phyloP scores from a whole-genome alignment of 2,113 vertebrate genomes.

The Ornithorhynchus anatinus region DNA sequence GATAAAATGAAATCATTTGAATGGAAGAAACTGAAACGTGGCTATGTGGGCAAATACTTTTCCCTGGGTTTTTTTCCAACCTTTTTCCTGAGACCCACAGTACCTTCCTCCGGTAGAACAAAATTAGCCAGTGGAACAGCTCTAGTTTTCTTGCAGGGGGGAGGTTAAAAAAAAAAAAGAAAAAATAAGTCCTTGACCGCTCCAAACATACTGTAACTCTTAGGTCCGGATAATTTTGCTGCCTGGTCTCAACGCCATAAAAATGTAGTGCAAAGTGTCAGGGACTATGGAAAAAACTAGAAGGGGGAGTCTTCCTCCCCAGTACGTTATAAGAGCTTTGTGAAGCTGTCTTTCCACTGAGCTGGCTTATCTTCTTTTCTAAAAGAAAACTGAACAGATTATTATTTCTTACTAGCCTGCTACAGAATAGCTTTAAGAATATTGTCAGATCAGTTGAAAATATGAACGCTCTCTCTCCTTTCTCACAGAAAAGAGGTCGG shows the following conservation, averaged over 20 bases:
- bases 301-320: not conserved
- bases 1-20: not conserved
- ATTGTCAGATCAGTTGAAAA: not conserved
- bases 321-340: conserved; percentile 44
- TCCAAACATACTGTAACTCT: not conserved
- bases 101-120: too few species aligned
- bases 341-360: conserved; percentile 21
- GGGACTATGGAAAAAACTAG: not conserved
- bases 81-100: too few species aligned
- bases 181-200: not conserved
- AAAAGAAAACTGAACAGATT: conserved; percentile 28
- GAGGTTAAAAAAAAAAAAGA: not conserved
- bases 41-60: not conserved
- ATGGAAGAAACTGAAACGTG: not conserved
- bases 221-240: not conserved
- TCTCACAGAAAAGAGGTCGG: not conserved
- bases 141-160: not conserved
- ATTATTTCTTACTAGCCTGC: conserved; percentile 43
- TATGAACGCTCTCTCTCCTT: conserved; percentile 14
- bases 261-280: not conserved
- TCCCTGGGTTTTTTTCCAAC: too few species aligned
- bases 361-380: not conserved
- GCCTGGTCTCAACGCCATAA: not conserved
- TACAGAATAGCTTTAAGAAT: not conserved
- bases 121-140: not conserved